phyloP scores from a whole-genome alignment of 2,113 vertebrate species.

The Colaptes auratus region DNA sequence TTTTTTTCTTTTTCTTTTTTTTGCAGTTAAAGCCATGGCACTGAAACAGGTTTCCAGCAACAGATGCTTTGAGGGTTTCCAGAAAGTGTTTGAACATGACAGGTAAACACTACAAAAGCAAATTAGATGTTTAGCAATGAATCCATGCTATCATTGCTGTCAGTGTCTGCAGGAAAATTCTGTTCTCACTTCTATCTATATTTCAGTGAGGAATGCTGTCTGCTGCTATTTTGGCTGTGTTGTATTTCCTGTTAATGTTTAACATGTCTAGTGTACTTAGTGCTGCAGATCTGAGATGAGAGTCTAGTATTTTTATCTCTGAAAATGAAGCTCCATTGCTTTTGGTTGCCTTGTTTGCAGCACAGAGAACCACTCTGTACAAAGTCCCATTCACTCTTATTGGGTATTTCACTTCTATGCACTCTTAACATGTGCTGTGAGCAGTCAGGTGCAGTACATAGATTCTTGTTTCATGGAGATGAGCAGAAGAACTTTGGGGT shows the following conservation, averaged over 20 bases:
- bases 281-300: not conserved
- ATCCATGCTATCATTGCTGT: not conserved
- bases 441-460: not conserved
- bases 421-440: not conserved
- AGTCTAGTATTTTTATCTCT: not conserved
- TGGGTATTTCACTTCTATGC: not conserved
- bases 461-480: not conserved
- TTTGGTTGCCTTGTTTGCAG: not conserved
- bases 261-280: not conserved
- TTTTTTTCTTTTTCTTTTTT: not conserved
- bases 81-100: slow-evolving; percentile 97
- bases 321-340: not conserved
- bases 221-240: not conserved
- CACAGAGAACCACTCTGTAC: not conserved
- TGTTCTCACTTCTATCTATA: not conserved
- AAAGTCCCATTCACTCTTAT: not conserved
- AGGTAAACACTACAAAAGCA: slow-evolving; percentile 78
- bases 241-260: slow-evolving; percentile 10
- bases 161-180: not conserved
- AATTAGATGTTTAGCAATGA: not conserved
- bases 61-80: slow-evolving; percentile 91
- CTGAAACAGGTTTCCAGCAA: slow-evolving; percentile 91
- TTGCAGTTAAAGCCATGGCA: slow-evolving; percentile 79
- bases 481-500: not conserved
- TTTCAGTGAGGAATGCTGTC: not conserved